Evolutionary conservation across 2,888 invertebrate species (phyloP).

Genomic region (Melolontha melolontha): DNA sequence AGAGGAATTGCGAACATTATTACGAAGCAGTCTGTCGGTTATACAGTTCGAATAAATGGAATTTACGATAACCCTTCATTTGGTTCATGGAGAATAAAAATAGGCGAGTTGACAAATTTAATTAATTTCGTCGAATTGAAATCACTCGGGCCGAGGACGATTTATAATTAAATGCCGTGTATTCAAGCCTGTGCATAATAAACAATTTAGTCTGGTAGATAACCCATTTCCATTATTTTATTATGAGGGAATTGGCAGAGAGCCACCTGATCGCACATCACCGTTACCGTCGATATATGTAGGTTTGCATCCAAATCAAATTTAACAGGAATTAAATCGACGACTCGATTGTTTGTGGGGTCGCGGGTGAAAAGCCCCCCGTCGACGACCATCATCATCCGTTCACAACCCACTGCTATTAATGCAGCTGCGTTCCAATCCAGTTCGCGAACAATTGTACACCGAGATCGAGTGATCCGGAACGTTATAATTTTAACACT

Average conservation of each 20-base stretch:
- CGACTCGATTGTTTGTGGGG: constrained; percentile 26
- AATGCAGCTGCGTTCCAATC: constrained; percentile 20
- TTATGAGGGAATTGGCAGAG: constrained; percentile 15
- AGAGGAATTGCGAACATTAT: too few relatives aligned
- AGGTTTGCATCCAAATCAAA: constrained; percentile 31
- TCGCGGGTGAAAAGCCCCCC: constrained; percentile 16
- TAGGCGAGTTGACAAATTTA: too few relatives aligned
- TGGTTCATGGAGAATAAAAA: too few relatives aligned
- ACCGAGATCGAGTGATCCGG: constrained; percentile 36
- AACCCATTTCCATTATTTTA: constrained; percentile 26
- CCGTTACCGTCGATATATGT: neutral
- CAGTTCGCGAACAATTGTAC: constrained; percentile 26
- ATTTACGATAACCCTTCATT: too few relatives aligned
- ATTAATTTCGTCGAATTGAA: too few relatives aligned
- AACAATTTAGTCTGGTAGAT: constrained; percentile 34
- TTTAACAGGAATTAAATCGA: constrained; percentile 34
- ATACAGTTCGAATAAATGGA: too few relatives aligned
- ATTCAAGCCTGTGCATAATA: constrained; percentile 18
- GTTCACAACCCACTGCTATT: constrained; percentile 3
- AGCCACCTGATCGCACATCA: constrained; percentile 26
- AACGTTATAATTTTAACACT: constrained; percentile 63
- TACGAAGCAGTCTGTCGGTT: too few relatives aligned
- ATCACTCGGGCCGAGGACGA: too few relatives aligned
- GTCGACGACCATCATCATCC: constrained; percentile 13
- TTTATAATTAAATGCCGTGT: too few relatives aligned